Evolutionary conservation across 2,113 vertebrate genomes (phyloP), one percentile per base, ranked within the genome.

Genomic region (Pogona vitticeps): DNA sequence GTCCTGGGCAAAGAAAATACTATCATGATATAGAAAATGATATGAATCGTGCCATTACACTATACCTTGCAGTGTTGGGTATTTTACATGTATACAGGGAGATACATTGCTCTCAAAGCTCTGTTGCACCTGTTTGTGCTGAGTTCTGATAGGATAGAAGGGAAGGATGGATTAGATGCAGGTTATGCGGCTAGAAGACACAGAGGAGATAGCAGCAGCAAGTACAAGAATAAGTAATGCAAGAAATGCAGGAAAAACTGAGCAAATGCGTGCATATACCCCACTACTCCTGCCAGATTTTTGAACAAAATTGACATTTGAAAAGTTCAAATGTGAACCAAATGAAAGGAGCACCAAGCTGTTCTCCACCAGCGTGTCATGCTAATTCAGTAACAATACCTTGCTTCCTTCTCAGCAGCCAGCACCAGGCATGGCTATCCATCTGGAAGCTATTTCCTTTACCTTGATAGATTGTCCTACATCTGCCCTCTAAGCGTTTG

Each of bases 401-500:
- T 94, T 86, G 85, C 90, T 96, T 93, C 93, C 91, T 93, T 94
- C 91, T 95, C 91, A 93, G 91, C 93, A 92, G 89, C 89, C 92
- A 91, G 91, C 92, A 92, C 85, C 89, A 93, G 93, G 91, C 94
- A 94, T 86, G 85, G 93, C 86, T 88, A 83, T 93, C 94, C 95
- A 92, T 92, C 93, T 94, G 93, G 91, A 95, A 94, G 77, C 93
- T 83, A 95, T 96, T 95, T 94, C 93, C 88, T 83, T 91, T 92
- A 89, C 91, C 94, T 95, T 96, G 94, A 95, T 92, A 92, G 95
- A 90, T 92, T 92, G 90, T 86, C 93, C 91, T 89, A 92, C 92
- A 92, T 92, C 91, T 93, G 88, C 91, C 90, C 93, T 94, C 89
- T 95, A 90, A 94, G 93, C 92, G 92, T 95, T 95, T 96, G 93